Evolutionary conservation across 2,888 invertebrate species (phyloP).

Genomic region (Xestia c-nigrum): DNA sequence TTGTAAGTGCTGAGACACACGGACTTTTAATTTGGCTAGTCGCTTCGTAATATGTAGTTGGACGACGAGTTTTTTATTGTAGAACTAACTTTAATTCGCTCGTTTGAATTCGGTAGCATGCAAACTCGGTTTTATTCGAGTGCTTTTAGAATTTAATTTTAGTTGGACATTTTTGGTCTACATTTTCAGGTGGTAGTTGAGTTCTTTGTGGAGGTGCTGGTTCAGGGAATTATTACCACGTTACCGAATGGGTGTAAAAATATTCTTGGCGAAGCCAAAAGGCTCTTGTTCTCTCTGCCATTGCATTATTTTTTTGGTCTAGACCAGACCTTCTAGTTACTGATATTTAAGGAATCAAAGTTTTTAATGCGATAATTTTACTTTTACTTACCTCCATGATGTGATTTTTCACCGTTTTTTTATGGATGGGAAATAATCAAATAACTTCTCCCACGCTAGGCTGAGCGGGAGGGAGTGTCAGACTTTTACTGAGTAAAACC

Average conservation of each 20-base stretch:
- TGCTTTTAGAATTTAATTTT: constrained; percentile 35
- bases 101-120: constrained; percentile 38
- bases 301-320: too few species aligned
- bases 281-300: too few species aligned
- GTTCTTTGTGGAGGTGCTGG: not conserved
- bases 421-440: too few species aligned
- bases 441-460: too few species aligned
- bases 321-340: too few species aligned
- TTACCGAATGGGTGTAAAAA: not conserved
- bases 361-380: too few species aligned
- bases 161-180: constrained; percentile 16
- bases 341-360: too few species aligned
- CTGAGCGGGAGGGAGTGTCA: too few species aligned
- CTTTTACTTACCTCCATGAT: too few species aligned
- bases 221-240: not conserved
- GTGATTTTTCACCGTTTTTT: too few species aligned
- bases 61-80: constrained; percentile 22
- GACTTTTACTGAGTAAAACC: too few species aligned
- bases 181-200: not conserved
- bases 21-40: constrained; percentile 66
- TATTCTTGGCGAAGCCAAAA: too few species aligned
- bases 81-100: constrained; percentile 43
- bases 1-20: constrained; percentile 77
- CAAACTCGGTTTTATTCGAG: constrained; percentile 27
- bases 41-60: constrained; percentile 27